Conservation (phyloP, 2,113 vertebrate species). For the Bombycilla garrulus region DNA sequence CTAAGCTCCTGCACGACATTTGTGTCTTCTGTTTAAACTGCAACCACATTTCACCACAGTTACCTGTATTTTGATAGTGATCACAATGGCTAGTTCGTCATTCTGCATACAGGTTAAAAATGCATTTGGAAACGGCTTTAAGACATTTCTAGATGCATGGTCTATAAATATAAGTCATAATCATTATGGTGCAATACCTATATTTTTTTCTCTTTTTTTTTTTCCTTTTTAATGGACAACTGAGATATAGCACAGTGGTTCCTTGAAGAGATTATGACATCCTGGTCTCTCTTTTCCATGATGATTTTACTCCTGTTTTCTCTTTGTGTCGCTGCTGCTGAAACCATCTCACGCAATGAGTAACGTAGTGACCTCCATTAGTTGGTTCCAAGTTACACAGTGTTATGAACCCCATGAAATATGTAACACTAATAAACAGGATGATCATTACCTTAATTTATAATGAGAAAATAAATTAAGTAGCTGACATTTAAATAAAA, state of each 20-base stretch:
- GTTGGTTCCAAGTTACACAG: constrained; percentile 22
- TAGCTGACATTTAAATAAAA: constrained; percentile 63
- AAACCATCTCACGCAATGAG: background rate
- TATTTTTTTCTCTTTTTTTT: background rate
- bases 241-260: background rate
- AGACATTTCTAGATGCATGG: background rate
- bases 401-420: constrained; percentile 50
- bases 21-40: background rate
- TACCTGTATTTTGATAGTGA: background rate
- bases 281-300: background rate
- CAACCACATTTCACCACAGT: background rate
- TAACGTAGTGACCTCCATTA: background rate
- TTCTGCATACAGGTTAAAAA: background rate
- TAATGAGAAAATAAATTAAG: constrained; percentile 69
- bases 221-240: background rate
- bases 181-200: background rate
- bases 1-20: background rate
- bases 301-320: background rate
- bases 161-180: background rate
- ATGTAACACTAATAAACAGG: constrained; percentile 60
- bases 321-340: background rate
- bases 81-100: background rate
- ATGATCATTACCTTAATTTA: constrained; percentile 46
- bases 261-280: background rate
- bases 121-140: background rate